Evolutionary conservation across 2,888 invertebrate species (phyloP).

Genomic region (Minunthozetes semirufus): DNA sequence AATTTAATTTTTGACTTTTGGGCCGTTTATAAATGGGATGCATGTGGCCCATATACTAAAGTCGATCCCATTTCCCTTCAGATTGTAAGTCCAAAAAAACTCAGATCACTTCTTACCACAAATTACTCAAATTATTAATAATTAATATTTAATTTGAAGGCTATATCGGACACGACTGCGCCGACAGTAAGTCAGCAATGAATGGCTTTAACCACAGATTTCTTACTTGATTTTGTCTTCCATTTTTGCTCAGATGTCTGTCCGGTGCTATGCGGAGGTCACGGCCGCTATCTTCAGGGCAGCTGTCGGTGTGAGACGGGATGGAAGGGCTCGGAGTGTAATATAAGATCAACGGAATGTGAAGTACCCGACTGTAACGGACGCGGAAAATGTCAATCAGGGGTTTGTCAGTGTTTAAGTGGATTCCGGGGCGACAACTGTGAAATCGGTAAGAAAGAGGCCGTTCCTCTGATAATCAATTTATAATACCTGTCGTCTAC

Average conservation of each 20-base stretch:
- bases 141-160: background rate
- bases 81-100: too few relatives aligned
- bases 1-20: too few relatives aligned
- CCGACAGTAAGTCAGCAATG: slow-evolving; percentile 67
- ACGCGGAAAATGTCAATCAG: slow-evolving; percentile 90
- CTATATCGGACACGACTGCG: slow-evolving; percentile 91
- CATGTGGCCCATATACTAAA: too few relatives aligned
- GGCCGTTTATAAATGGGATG: too few relatives aligned
- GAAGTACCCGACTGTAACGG: slow-evolving; percentile 90
- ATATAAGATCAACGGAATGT: slow-evolving; percentile 87
- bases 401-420: slow-evolving; percentile 84
- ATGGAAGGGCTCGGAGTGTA: slow-evolving; percentile 98
- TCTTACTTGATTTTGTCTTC: background rate
- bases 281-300: slow-evolving; percentile 92
- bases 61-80: too few relatives aligned
- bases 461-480: too few relatives aligned
- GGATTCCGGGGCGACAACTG: slow-evolving; percentile 94
- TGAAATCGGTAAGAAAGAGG: slow-evolving; percentile 52
- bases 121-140: background rate
- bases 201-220: background rate
- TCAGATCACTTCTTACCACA: background rate
- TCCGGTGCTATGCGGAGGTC: slow-evolving; percentile 90
- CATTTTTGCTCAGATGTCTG: slow-evolving; percentile 78
- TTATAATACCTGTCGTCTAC: too few relatives aligned
- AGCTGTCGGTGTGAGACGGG: slow-evolving; percentile 95